Evolutionary conservation across 1,140 invertebrate species (phyloP), one percentile per base, ranked within the genome.

Genomic region (Diprion similis): DNA sequence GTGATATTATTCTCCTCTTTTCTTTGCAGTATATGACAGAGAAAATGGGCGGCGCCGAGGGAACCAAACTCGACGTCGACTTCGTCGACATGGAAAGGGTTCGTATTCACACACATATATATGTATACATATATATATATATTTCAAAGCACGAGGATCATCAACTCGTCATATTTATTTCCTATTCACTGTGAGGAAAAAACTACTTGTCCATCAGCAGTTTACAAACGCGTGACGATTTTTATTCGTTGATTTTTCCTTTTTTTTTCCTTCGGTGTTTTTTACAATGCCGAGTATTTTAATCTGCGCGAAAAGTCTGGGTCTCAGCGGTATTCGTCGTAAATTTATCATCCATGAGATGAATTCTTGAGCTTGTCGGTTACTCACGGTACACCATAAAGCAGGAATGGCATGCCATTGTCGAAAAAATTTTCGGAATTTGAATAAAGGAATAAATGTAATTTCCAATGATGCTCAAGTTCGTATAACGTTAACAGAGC

Each of bases 51-150:
- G 98, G 98, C 85, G 98, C 98, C 67, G 98, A 99, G 90, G 98
- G 98, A 83, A 99, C 99, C 77, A 99, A 99, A 90, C 92, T 99
- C 77, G 98, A 99, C 89, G 94, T 99, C 88, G 98, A 99, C 83
- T 99, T 99, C 85, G 91, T 96, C 89, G 97, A 99, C 85, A 99
- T 99, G 98, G 99, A 99, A 92, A 95, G 96, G 91, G 97, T 99
- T 91, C 92, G 91, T 88, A 51, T 15, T 18, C 46, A 13, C 46
- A 18, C 6, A 70, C 1, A 59, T 6, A 59, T 9, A 59, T 8
- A 13, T 8, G 47, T 7, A 15, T 0, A 13, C 1, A 59, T 24
- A 10, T 2, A 37, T 37, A 37, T 37, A 37, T 37, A 37, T 46
- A 73, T 72, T 10, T 17, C 8, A 19, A 13, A 15, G 64, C n/a